Evolutionary conservation across 2,888 invertebrate species (phyloP).

Genomic region (Acholoe squamosa): DNA sequence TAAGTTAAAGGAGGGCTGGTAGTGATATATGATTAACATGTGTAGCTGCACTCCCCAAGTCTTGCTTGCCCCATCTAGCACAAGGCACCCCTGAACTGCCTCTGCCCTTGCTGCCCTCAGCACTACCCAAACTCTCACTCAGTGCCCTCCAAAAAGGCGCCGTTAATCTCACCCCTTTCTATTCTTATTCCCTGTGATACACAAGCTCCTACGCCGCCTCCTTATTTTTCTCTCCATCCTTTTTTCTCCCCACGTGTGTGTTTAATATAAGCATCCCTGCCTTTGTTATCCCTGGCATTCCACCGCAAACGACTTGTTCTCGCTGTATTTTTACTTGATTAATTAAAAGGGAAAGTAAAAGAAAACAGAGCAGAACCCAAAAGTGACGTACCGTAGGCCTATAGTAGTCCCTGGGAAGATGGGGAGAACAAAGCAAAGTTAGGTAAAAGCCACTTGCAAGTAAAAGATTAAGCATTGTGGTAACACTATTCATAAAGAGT

Average conservation of each 20-base stretch:
- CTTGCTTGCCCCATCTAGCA: not conserved
- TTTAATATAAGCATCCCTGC: not conserved
- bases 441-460: no score
- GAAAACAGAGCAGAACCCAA: no score
- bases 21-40: slow-evolving; percentile 15
- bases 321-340: no score
- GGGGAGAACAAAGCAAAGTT: no score
- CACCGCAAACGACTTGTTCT: no score
- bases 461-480: no score
- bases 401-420: no score
- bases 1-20: not conserved
- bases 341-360: no score
- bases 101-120: not conserved
- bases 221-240: not conserved
- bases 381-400: no score
- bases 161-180: not conserved
- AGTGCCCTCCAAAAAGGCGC: not conserved
- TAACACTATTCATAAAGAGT: not conserved
- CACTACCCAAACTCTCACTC: not conserved
- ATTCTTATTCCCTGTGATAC: not conserved
- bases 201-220: not conserved
- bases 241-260: not conserved
- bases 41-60: not conserved
- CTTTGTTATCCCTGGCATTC: no score
- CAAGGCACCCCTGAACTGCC: not conserved